Evolutionary conservation across 2,888 invertebrate genomes (phyloP), one percentile per base, ranked within the genome.

Genomic region (Sicus ferrugineus): DNA sequence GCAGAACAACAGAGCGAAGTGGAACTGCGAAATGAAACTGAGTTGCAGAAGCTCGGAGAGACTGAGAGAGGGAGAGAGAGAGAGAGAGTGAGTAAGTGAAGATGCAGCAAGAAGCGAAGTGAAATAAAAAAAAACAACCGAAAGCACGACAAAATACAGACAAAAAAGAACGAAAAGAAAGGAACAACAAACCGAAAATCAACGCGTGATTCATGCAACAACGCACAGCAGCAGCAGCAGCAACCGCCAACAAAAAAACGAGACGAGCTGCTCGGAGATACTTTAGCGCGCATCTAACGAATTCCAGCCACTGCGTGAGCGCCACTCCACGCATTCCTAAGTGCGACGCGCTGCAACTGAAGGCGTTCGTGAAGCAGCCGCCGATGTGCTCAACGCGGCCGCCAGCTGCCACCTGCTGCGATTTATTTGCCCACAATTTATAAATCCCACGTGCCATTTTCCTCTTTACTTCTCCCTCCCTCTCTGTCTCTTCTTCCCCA

Each of bases 191-290:
- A n/a, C n/a, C n/a, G n/a, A n/a, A n/a, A n/a, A n/a, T n/a, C n/a
- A n/a, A n/a, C 11, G 34, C 34, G 26, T 65, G 65, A 65, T 65
- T 65, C 65, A 65, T 65, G 65, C 38, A 65, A 34, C 54, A 46
- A 14, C 14, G 19, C 19, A 30, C 26, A 48, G 23, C 6, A 62
- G 23, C 61, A 61, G 11, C 58, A 14, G 38, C 31, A 19, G 21
- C 28, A 28, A 56, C 5, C 5, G 16, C 9, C 3, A 54, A 26
- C 11, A 54, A 19, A 38, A 21, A 62, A 26, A 26, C 21, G 21
- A 46, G n/a, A 42, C 21, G n/a, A n/a, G 21, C 61, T 34, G 34
- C 14, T 7, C 2, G 14, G 14, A 1, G 34, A 2, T 9, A 34
- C 7, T 34, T 14, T 14, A 34, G 34, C 34, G 34, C 54, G 52